Base-by-base conservation (phyloP, 2,888 invertebrate species). In the Drosophila putrida region DNA sequence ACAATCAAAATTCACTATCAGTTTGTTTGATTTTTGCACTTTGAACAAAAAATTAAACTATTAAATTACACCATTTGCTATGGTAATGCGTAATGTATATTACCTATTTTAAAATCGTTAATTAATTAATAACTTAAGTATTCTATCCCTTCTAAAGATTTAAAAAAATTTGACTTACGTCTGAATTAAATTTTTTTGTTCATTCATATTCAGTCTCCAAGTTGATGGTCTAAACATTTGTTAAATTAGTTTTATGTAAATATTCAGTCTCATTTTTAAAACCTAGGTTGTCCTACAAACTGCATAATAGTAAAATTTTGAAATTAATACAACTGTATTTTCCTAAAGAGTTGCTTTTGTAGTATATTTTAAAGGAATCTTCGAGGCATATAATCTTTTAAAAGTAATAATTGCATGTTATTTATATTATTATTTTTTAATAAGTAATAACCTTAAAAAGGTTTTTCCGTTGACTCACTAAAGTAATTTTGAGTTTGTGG, bases 1-100 rank as follows among this genome's bases (percentile, higher is more conserved):
- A 59, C 39, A 51, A 72, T 54, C 54, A 58, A 50, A 50, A 41
- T 13, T 39, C 64, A 77, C 46, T 63, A 72, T 53, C 61, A 71
- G 66, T 50, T 25, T 36, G 11, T 57, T 53, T 9, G 53, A 6
- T 20, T 31, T 31, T 25, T 31, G 11, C 10, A 66, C 77, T 66
- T 75, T 75, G 51, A 10, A 33, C 62, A 43, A 13, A 25, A 25
- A 43, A 41, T 13, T 6, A 36, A 8, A 25, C 13, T 60, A 27
- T 15, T 38, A 13, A 54, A 33, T 46, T 43, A 44, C 35, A 31
- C 35, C 25, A 59, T 50, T 49, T 27, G 55, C 11, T 57, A 36
- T 36, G 33, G 36, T 36, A 20, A 33, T 49, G 50, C 33, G 51
- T 31, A 50, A 59, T 50, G 31, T 10, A 8, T 33, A 31, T 15